Evolutionary conservation across 2,113 vertebrate species (phyloP), one percentile per base, ranked within the genome.

Genomic region (Sylvilagus bachmani): DNA sequence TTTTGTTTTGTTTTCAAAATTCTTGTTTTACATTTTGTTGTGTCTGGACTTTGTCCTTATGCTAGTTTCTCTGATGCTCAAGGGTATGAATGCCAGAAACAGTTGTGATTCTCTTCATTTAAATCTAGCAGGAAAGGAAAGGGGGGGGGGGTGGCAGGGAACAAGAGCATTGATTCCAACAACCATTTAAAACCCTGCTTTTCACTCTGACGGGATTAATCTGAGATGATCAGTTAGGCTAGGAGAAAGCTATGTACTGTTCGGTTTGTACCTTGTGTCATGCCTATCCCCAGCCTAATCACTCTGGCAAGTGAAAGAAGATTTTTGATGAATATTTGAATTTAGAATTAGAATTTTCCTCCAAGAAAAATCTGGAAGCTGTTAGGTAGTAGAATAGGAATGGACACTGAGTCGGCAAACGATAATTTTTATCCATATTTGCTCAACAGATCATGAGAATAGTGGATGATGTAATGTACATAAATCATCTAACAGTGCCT

Each of bases 311-410:
- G 5, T 38, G 16, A 6, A 75, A 58, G 53, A 13, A 87, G 24
- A 64, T 33, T 64, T 87, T 36, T 83, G 24, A 80, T 74, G 10
- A 86, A 77, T 51, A 27, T 51, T 67, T 77, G 33, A 92, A 78
- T 11, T 67, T 19, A 71, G 4, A 9, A 24, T 90, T 31, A 73
- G 9, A 33, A 83, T 4, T 86, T 86, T 81, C 25, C 53, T 66
- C 79, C 77, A 81, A 91, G 12, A n/a, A 74, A 91, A 93, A 75
- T 25, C 44, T 89, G 13, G 49, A 91, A 89, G 27, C 14, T 69
- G 7, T 78, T 74, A 4, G 1, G 13, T 86, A 89, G 80, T 36
- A 49, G 64, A 79, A 93, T 77, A 2, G 8, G 33, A 82, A 1
- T 38, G 33, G 75, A 74, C 53, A 10, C 64, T 62, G 22, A 73